Evolutionary conservation across 2,797 vertebrate genomes (phyloP), one percentile per base, ranked within the genome.

Genomic region (Enteromius treurensis): DNA sequence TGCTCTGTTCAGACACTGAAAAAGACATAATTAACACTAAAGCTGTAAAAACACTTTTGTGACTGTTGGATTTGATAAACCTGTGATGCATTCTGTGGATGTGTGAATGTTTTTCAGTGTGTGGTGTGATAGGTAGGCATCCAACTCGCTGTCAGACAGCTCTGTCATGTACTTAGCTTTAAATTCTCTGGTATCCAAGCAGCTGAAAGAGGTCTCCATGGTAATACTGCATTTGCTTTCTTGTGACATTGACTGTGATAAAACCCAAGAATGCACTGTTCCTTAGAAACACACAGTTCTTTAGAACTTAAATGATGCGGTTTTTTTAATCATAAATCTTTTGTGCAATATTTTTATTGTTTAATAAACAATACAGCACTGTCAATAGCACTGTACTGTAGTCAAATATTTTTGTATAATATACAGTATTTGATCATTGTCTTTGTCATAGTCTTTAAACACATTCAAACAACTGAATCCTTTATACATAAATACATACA

Each of bases 111-210:
- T 49, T 51, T 70, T 58, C 14, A 37, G 32, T 19, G 29, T 70
- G 67, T 64, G 67, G 64, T 62, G 19, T 21, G 32, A 79, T 29
- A 47, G 65, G 40, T 60, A 77, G 74, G 19, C 14, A 77, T 60
- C 21, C 53, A 74, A 53, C 29, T 53, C 19, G 34, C 75, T 65
- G 69, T 26, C 55, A 67, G 40, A 37, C 19, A 55, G 23, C n/a
- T 60, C 65, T 82, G 60, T 58, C 29, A n/a, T 40, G 45, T 23
- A 68, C 23, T 47, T 64, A 40, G 65, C 47, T 58, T 78, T 53
- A 64, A 53, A 51, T 77, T 64, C 65, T 78, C n/a, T 84, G 64
- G 77, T 82, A 76, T 70, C 71, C 79, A 81, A 82, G 86, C 84
- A 81, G 78, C 78, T 76, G 82, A 76, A 70, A 76, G 51, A 53